Conservation (phyloP, 37 sponge, comb jelly and placozoan species). For the Ianthella basta region DNA sequence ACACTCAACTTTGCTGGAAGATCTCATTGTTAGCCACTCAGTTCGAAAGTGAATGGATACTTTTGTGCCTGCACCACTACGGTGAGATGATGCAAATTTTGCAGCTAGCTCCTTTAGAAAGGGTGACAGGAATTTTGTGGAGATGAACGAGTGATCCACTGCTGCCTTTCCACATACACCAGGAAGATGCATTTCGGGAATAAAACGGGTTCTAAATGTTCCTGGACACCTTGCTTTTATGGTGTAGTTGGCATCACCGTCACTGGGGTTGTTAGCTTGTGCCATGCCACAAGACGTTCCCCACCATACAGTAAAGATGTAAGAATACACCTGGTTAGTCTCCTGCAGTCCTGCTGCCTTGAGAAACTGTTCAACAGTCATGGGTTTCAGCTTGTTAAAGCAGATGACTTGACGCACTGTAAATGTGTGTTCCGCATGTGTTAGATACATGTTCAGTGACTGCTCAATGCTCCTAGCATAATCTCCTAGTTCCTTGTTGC, state of each 20-base stretch:
- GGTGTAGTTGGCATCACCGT: background rate
- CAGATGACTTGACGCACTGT: background rate
- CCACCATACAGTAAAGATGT: background rate
- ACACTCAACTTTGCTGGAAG: too few relatives aligned
- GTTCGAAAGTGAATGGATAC: slow-evolving; percentile 5
- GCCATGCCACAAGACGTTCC: background rate
- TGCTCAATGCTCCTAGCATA: background rate
- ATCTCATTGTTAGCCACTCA: slow-evolving; percentile 1
- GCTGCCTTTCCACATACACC: background rate
- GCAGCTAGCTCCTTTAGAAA: background rate
- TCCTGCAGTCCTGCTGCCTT: background rate
- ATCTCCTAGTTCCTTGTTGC: background rate
- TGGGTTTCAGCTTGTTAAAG: background rate
- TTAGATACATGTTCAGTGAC: background rate
- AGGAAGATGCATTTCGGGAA: background rate
- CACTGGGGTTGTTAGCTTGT: background rate
- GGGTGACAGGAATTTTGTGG: background rate
- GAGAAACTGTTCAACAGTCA: background rate
- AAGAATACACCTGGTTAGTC: background rate
- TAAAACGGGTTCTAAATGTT: background rate
- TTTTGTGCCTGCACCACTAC: background rate
- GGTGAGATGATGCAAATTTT: background rate
- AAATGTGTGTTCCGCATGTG: background rate
- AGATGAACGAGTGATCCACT: background rate
- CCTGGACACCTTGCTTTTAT: background rate